Evolutionary conservation across 2,797 vertebrate genomes (phyloP).

Genomic region (Lindbergichthys nudifrons): DNA sequence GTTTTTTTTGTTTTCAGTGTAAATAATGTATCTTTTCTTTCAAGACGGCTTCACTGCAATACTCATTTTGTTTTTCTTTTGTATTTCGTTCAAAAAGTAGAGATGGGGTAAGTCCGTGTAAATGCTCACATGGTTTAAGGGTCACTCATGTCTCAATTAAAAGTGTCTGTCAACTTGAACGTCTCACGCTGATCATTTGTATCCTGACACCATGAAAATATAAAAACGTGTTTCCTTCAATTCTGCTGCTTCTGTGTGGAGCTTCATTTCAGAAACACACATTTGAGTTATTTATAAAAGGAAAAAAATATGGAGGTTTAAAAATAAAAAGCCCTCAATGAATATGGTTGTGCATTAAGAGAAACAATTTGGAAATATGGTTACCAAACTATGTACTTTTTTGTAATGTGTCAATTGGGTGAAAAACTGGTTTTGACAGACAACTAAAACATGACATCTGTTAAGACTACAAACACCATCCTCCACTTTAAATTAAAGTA

Average conservation of each 20-base stretch:
- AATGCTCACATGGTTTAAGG: conserved; percentile 76
- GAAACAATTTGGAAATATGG: neutral
- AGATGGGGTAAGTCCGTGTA: conserved; percentile 78
- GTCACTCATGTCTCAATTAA: conserved; percentile 85
- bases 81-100: conserved; percentile 75
- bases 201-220: neutral
- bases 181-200: conserved; percentile 39
- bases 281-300: neutral
- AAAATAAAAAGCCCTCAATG: conserved; percentile 1
- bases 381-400: too few relatives aligned
- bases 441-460: accelerated
- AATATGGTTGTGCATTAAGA: neutral
- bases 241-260: conserved; percentile 3
- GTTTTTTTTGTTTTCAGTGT: conserved; percentile 82
- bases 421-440: too few relatives aligned
- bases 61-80: conserved; percentile 69
- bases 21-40: conserved; percentile 86
- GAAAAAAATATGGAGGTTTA: neutral
- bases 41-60: conserved; percentile 80
- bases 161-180: conserved; percentile 76
- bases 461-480: neutral
- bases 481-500: neutral
- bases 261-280: neutral
- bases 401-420: neutral
- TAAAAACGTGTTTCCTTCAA: neutral